Evolutionary conservation across 1,140 invertebrate species (phyloP).

Genomic region (Platyscapa corneri): DNA sequence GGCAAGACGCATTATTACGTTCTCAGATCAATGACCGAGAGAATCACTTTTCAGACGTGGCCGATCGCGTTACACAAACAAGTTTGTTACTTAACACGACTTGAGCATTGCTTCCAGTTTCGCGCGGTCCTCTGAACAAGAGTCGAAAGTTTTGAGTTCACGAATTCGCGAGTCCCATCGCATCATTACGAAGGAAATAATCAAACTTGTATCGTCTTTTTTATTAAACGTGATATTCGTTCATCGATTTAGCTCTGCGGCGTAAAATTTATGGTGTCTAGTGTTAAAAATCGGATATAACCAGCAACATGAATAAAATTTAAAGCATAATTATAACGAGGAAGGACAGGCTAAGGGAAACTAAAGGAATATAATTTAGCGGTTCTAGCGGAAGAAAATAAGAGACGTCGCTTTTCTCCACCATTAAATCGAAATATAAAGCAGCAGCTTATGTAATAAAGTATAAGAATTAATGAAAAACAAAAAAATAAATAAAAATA

Average conservation of each 20-base stretch:
- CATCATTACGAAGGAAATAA: slow-evolving; percentile 28
- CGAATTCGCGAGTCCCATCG: not conserved
- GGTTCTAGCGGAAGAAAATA: not conserved
- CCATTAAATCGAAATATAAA: slow-evolving; percentile 36
- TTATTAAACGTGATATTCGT: slow-evolving; percentile 41
- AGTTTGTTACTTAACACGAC: not conserved
- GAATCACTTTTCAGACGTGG: slow-evolving; percentile 2
- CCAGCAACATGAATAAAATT: slow-evolving; percentile 27
- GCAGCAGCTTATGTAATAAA: slow-evolving; percentile 39
- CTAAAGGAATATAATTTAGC: not conserved
- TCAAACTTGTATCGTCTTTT: slow-evolving; percentile 47
- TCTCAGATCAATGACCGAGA: not conserved
- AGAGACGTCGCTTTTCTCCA: slow-evolving; percentile 26
- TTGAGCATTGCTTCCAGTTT: slow-evolving; percentile 26
- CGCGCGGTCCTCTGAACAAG: too few species aligned
- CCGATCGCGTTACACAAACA: not conserved
- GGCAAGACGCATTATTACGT: not conserved
- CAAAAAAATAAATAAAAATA: not conserved
- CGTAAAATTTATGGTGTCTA: slow-evolving; percentile 39
- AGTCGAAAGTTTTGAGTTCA: too few species aligned
- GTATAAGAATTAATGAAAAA: slow-evolving; percentile 3
- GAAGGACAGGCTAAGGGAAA: not conserved
- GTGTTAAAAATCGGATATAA: slow-evolving; percentile 38
- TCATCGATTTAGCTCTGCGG: slow-evolving; percentile 34
- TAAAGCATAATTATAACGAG: slow-evolving; percentile 19